Evolutionary conservation across 2,113 vertebrate genomes (phyloP).

Genomic region (Piliocolobus tephrosceles): DNA sequence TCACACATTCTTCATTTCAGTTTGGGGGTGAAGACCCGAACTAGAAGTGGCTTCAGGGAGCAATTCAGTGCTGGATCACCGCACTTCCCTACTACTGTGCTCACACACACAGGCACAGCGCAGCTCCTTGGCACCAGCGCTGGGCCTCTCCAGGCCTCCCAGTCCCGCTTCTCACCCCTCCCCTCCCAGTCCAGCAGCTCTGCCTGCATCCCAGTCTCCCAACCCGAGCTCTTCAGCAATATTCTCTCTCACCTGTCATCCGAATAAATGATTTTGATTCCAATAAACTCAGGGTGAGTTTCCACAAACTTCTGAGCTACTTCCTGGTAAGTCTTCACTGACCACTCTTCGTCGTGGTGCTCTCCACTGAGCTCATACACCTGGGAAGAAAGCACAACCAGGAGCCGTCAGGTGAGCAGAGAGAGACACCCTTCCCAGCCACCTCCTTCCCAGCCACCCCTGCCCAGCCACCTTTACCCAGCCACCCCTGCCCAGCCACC

Average conservation of each 20-base stretch:
- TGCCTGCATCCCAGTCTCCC: neutral
- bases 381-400: conserved; percentile 72
- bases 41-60: neutral
- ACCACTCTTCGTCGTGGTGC: conserved; percentile 84
- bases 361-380: conserved; percentile 92
- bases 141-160: no score
- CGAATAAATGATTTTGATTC: conserved; percentile 88
- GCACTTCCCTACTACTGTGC: neutral
- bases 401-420: neutral
- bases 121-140: accelerated
- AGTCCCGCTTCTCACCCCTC: no score
- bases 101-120: no score
- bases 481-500: no score
- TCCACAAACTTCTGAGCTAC: conserved; percentile 83
- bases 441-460: no score
- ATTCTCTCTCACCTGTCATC: conserved; percentile 75
- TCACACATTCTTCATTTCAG: neutral
- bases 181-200: neutral
- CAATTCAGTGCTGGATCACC: no score
- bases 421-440: neutral
- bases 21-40: neutral
- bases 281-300: conserved; percentile 89
- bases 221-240: neutral
- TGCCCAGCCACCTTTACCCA: no score
- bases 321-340: conserved; percentile 85